A percentile compares a stretch with the other conserved stretches of the same genome.
phyloP scores from a whole-genome alignment of 1,140 invertebrate species.

The Temnothorax longispinosus region DNA sequence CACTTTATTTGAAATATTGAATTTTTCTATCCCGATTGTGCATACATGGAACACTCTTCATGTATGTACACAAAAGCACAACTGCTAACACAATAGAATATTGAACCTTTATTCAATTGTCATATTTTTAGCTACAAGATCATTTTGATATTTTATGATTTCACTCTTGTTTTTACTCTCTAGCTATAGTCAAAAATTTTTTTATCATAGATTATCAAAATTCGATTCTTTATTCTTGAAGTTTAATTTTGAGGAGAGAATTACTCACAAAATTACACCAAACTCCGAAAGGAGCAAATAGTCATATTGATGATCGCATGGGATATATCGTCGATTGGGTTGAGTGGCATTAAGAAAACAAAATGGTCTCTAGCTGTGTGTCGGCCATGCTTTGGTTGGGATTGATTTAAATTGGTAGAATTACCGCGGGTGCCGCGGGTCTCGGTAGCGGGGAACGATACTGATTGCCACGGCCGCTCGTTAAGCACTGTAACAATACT shows the following conservation, averaged over 20 bases:
- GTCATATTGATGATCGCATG: neutral
- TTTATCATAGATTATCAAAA: neutral
- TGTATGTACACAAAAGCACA: neutral
- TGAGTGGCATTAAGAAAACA: constrained; percentile 72
- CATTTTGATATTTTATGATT: neutral
- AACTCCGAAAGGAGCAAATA: constrained; percentile 26
- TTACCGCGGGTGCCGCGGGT: constrained; percentile 67
- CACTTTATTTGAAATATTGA: neutral
- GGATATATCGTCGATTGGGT: constrained; percentile 13
- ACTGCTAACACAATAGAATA: neutral
- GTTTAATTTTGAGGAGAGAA: neutral
- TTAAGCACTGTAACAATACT: constrained; percentile 76
- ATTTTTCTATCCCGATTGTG: neutral
- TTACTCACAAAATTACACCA: neutral
- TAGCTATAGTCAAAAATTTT: neutral
- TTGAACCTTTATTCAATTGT: neutral
- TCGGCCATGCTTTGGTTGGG: constrained; percentile 76
- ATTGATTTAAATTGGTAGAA: constrained; percentile 84
- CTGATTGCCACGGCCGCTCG: constrained; percentile 76
- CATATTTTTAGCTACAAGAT: constrained; percentile 1
- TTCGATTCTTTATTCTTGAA: neutral
- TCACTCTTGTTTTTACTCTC: neutral
- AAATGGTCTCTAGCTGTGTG: constrained; percentile 75
- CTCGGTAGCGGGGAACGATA: constrained; percentile 68
- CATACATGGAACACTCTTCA: neutral